Evolutionary conservation across 1,140 invertebrate species (phyloP).

Genomic region (Bombus difficillimus): DNA sequence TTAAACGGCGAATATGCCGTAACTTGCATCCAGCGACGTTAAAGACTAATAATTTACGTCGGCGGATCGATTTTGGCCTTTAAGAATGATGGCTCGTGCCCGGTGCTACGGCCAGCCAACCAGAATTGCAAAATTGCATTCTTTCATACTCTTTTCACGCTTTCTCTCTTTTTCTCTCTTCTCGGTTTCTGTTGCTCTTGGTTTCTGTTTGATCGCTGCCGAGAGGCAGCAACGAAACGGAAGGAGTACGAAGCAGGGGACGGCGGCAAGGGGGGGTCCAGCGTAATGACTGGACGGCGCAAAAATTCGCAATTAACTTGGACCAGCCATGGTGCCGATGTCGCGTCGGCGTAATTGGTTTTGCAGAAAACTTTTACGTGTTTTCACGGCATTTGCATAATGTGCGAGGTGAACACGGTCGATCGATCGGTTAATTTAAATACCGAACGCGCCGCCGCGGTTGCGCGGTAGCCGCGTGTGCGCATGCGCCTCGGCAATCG

Average conservation of each 20-base stretch:
- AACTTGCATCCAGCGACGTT: slow-evolving; percentile 36
- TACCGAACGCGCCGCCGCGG: slow-evolving; percentile 72
- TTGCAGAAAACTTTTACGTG: slow-evolving; percentile 80
- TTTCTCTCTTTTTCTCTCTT: background rate
- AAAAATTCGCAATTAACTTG: slow-evolving; percentile 74
- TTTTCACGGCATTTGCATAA: slow-evolving; percentile 81
- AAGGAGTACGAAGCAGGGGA: background rate
- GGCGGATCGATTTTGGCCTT: slow-evolving; percentile 50
- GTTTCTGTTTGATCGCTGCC: background rate
- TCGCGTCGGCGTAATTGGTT: slow-evolving; percentile 80
- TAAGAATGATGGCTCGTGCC: slow-evolving; percentile 65
- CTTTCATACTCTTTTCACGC: slow-evolving; percentile 13
- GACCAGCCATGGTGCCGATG: slow-evolving; percentile 61
- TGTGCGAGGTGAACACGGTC: slow-evolving; percentile 76
- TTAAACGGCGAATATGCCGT: slow-evolving; percentile 48
- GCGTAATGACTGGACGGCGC: slow-evolving; percentile 63
- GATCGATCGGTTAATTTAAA: slow-evolving; percentile 82
- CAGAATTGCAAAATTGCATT: slow-evolving; percentile 53
- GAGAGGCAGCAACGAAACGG: background rate
- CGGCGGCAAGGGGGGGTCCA: background rate
- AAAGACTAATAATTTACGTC: slow-evolving; percentile 56
- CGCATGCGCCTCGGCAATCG: slow-evolving; percentile 47
- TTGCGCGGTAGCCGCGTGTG: slow-evolving; percentile 30
- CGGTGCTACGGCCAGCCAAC: background rate
- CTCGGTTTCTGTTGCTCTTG: background rate